Conservation (phyloP, 2,113 vertebrate genomes). For the Cebus imitator region DNA sequence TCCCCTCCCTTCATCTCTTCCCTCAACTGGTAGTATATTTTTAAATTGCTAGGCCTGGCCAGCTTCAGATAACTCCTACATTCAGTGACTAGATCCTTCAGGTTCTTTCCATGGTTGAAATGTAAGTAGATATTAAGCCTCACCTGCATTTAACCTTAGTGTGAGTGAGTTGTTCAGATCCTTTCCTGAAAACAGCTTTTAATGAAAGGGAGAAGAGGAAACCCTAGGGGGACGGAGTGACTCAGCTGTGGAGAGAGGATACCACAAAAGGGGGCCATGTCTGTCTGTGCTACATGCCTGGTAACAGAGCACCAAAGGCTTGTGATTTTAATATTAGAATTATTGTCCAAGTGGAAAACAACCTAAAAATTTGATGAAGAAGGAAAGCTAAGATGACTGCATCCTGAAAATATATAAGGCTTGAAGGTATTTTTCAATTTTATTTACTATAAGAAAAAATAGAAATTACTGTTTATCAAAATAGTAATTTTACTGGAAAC, state of each 20-base stretch:
- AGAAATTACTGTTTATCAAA: constrained; percentile 45
- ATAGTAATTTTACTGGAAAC: not conserved
- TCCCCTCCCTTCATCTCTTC: not conserved
- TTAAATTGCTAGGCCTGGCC: not conserved
- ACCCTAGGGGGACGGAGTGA: not conserved
- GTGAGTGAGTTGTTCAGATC: not conserved
- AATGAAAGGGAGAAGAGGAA: not conserved
- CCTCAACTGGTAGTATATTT: not conserved
- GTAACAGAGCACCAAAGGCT: not conserved
- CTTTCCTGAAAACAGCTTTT: not conserved
- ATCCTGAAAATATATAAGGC: not conserved
- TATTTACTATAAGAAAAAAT: not conserved
- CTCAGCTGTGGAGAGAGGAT: not conserved
- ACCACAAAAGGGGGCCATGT: not conserved
- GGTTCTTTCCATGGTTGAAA: not conserved
- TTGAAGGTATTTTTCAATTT: not conserved
- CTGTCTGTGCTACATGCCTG: not conserved
- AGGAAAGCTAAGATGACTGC: not conserved
- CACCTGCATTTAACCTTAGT: not conserved
- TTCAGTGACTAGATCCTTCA: not conserved
- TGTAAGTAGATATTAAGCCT: not conserved
- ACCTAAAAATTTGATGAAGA: not conserved
- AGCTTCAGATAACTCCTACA: not conserved
- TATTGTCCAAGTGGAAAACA: not conserved
- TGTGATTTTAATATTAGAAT: not conserved